Conservation (phyloP, 37 sponge, comb jelly and placozoan species). For the Beroe ovata region DNA sequence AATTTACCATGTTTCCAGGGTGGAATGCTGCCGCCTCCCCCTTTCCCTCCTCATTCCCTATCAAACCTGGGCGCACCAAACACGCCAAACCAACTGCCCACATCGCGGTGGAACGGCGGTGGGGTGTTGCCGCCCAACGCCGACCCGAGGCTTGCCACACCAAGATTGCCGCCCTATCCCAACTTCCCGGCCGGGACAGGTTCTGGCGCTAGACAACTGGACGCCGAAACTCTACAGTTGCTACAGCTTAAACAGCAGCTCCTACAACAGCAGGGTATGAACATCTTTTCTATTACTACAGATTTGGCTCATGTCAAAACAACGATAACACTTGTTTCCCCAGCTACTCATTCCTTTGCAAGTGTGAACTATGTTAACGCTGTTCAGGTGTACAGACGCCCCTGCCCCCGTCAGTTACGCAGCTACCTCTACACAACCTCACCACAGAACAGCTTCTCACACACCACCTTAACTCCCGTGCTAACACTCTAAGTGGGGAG, state of each 20-base stretch:
- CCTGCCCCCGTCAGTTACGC: background rate
- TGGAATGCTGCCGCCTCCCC: constrained; percentile 40
- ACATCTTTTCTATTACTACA: too few species aligned
- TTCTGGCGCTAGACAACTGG: background rate
- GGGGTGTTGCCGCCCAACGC: background rate
- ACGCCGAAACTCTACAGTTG: background rate
- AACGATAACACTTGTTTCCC: too few species aligned
- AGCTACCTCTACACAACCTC: constrained; percentile 14
- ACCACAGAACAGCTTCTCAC: constrained; percentile 49
- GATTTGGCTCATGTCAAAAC: too few species aligned
- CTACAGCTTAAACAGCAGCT: constrained; percentile 51
- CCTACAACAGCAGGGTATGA: constrained; percentile 26
- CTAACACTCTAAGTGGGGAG: constrained; percentile 1
- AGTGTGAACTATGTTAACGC: too few species aligned
- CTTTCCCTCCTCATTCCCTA: constrained; percentile 3
- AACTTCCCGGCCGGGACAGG: too few species aligned
- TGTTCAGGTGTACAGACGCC: constrained; percentile 54
- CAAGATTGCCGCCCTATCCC: background rate
- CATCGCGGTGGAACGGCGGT: constrained; percentile 32
- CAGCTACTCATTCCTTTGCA: too few species aligned
- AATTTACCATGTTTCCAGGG: too few species aligned
- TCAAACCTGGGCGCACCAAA: background rate
- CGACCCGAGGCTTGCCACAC: constrained; percentile 24
- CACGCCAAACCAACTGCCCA: constrained; percentile 16
- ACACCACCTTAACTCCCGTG: background rate